phyloP scores from a whole-genome alignment of 2,888 invertebrate genomes.

The Lasioglossum vierecki region DNA sequence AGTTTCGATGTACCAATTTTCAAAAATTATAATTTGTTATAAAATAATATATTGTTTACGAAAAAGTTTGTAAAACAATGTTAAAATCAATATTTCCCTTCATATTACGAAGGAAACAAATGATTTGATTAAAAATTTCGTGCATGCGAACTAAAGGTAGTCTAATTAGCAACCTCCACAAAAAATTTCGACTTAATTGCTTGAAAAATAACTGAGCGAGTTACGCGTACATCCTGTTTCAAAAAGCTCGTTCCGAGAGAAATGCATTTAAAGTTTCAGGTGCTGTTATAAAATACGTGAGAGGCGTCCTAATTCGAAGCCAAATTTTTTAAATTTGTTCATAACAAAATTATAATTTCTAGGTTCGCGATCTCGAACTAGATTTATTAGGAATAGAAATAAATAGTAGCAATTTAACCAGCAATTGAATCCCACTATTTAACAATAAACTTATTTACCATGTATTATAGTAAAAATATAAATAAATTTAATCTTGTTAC shows the following conservation, averaged over 20 bases:
- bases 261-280: conserved; percentile 8
- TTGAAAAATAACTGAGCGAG: not conserved
- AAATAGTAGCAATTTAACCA: not conserved
- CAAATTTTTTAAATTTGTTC: not conserved
- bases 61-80: not conserved
- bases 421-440: not conserved
- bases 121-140: not conserved
- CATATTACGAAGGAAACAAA: not conserved
- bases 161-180: not conserved
- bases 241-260: not conserved
- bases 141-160: not conserved
- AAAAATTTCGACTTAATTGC: not conserved
- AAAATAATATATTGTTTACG: not conserved
- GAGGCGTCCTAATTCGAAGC: not conserved
- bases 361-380: not conserved
- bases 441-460: no score
- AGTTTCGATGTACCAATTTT: no score
- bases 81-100: not conserved
- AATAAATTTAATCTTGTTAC: no score
- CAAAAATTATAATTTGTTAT: not conserved
- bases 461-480: no score
- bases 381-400: not conserved
- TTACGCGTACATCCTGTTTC: not conserved
- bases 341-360: not conserved
- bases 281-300: not conserved